Base-by-base conservation (phyloP, 2,797 vertebrate genomes). In the Brotula barbata region DNA sequence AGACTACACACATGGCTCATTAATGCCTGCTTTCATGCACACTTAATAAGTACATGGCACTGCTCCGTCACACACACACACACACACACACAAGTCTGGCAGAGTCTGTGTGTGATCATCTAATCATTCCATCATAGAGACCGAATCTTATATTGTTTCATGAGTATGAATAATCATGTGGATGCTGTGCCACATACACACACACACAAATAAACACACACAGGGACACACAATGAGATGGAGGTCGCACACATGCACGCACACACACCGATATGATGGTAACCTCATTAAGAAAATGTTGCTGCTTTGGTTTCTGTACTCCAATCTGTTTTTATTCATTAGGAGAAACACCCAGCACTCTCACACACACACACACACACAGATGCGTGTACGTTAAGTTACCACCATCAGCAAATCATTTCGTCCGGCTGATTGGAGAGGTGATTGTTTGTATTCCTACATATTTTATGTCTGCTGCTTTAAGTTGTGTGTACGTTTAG, bases 151-250 rank as follows among this genome's bases (percentile, higher is more conserved):
- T 75, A 78, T 86, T 86, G 83, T 87, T 85, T 83, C 82, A 84
- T 81, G 83, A 78, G 81, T 78, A 73, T 76, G 80, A 85, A 82
- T 83, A 84, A 87, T 87, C 74, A 74, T 84, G 72, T 64, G 64
- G 73, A 53, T 47, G 31, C 31, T 28, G 7, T 28, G 25, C 25
- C 20, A 40, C 12, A 17, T 28, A 22, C 31, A 39, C 45, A 37
- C 15, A 37, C 47, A 41, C 22, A 31, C 25, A 33, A 23, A 13
- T 36, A 33, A 16, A 60, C 36, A 50, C 46, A 60, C 15, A 28
- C 37, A 42, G 20, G 43, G 9, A 58, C 31, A 66, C 20, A 66
- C 25, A 62, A 17, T 31, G 16, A 72, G 46, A 71, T 55, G 46
- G 58, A 69, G 48, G 21, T 52, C 43, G 48, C 49, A 64, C 63